Evolutionary conservation across 2,113 vertebrate species (phyloP).

Genomic region (Plotosus lineatus): DNA sequence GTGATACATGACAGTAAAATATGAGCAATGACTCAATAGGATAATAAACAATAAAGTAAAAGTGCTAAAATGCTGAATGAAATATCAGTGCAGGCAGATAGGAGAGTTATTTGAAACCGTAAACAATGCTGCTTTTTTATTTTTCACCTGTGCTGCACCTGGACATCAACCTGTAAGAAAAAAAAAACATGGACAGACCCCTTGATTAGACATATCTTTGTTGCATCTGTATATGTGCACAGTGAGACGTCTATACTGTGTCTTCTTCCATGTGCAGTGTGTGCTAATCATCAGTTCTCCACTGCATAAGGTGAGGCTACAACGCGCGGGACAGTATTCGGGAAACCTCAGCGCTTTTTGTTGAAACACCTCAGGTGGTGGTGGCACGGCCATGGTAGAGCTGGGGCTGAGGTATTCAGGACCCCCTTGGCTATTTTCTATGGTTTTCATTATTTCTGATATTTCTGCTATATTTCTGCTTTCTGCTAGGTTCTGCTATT

Average conservation of each 20-base stretch:
- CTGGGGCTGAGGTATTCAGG: no score
- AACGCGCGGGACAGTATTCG: no score
- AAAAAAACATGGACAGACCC: background rate
- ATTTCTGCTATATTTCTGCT: no score
- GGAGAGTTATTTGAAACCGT: background rate
- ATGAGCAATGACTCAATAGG: background rate
- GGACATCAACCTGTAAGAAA: background rate
- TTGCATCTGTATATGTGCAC: background rate
- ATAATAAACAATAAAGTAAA: slow-evolving; percentile 4
- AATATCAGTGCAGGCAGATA: background rate
- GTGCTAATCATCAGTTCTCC: background rate
- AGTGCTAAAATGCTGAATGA: background rate
- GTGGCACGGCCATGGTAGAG: no score
- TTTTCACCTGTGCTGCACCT: background rate
- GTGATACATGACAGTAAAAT: background rate
- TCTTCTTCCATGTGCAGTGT: background rate
- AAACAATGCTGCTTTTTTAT: background rate
- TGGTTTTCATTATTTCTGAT: no score
- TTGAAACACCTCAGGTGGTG: no score
- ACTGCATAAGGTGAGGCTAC: no score
- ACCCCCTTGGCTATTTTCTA: no score
- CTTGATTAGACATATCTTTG: background rate
- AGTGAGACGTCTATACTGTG: background rate
- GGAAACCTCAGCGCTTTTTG: no score
- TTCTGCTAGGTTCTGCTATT: no score